Evolutionary conservation across 2,113 vertebrate genomes (phyloP).

Genomic region (Aegithalos caudatus): DNA sequence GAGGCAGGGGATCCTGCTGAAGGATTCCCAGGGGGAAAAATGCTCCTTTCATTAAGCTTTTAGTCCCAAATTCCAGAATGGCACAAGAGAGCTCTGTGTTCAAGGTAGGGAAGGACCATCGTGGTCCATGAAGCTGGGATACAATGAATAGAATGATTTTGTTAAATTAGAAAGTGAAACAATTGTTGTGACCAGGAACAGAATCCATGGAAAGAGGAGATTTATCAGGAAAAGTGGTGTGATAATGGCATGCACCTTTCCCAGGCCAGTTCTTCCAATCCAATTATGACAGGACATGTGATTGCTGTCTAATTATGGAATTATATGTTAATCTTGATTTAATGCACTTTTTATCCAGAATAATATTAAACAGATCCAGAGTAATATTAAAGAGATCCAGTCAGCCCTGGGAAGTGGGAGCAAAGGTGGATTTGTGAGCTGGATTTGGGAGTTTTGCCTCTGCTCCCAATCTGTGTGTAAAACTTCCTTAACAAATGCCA

Average conservation of each 20-base stretch:
- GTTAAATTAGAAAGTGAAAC: background rate
- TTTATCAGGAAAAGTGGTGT: background rate
- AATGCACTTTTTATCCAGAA: background rate
- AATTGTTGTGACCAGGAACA: rapidly evolving
- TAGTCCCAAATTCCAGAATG: background rate
- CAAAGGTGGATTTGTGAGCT: background rate
- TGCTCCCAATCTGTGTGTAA: rapidly evolving
- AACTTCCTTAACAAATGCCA: background rate
- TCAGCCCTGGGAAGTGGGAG: background rate
- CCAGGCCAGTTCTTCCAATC: background rate
- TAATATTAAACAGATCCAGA: background rate
- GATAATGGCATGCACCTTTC: background rate
- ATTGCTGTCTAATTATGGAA: background rate
- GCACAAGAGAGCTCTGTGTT: background rate
- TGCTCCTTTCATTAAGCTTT: background rate
- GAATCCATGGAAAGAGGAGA: background rate
- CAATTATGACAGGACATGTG: rapidly evolving
- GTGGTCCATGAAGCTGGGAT: rapidly evolving
- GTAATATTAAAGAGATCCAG: background rate
- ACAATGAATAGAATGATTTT: background rate
- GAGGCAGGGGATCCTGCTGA: background rate
- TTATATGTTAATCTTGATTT: background rate
- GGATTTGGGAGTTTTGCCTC: background rate
- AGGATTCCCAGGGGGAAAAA: background rate
- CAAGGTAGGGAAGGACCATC: background rate